Conservation (phyloP, 1,140 invertebrate species). For the Sipha flava region DNA sequence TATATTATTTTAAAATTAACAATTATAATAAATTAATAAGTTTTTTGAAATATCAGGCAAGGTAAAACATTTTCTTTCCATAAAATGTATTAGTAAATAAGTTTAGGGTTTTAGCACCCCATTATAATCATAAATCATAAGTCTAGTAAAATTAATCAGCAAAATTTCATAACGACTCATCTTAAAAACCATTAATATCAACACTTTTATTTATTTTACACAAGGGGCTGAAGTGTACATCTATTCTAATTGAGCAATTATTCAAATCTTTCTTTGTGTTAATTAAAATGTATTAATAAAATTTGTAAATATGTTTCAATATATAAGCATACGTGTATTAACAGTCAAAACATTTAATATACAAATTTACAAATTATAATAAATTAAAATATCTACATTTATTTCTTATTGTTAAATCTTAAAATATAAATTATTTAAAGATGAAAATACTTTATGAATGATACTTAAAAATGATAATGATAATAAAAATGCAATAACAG, state of each 20-base stretch:
- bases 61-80: background rate
- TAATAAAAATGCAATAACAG: background rate
- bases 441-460: constrained; percentile 7
- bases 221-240: background rate
- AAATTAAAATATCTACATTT: background rate
- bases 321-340: background rate
- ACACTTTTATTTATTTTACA: background rate
- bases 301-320: background rate
- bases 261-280: background rate
- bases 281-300: background rate
- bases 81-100: too few relatives aligned
- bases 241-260: background rate
- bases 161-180: background rate
- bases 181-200: background rate
- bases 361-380: background rate
- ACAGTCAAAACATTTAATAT: background rate
- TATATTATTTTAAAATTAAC: too few relatives aligned
- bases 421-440: background rate
- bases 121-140: background rate
- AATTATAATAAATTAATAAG: too few relatives aligned
- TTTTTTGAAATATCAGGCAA: background rate
- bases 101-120: background rate
- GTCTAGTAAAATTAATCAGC: background rate
- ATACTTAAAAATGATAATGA: background rate
- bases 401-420: background rate